Conservation (phyloP, 2,888 invertebrate species). For the Anoplius nigerrimus region DNA sequence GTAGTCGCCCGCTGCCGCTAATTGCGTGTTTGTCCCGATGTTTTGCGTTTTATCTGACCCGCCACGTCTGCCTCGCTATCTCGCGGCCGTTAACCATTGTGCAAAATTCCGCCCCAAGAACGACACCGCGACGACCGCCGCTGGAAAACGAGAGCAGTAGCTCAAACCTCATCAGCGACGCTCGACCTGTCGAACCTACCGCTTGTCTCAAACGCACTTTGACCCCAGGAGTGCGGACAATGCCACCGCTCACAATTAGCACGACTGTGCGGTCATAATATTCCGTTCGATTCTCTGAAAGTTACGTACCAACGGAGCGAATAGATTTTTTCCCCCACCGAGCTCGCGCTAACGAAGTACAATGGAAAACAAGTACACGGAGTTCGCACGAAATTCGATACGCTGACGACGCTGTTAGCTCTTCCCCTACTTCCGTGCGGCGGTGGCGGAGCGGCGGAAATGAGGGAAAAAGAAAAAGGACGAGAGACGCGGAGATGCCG, state of each 20-base stretch:
- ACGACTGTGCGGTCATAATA: too few relatives aligned
- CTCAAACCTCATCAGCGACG: not conserved
- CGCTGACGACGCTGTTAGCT: too few relatives aligned
- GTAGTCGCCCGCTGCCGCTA: conserved; percentile 51
- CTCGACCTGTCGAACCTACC: not conserved
- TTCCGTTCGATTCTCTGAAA: too few relatives aligned
- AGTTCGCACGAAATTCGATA: too few relatives aligned
- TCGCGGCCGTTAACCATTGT: conserved; percentile 43
- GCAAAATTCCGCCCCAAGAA: conserved; percentile 44
- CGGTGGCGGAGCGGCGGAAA: not conserved
- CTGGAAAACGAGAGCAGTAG: conserved; percentile 18
- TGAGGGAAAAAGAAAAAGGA: not conserved
- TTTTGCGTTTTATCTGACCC: conserved; percentile 61
- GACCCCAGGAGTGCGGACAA: too few relatives aligned
- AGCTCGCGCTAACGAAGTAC: too few relatives aligned
- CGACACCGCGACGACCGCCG: conserved; percentile 24
- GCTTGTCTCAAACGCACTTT: not conserved
- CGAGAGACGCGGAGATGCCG: too few relatives aligned
- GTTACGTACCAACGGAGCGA: too few relatives aligned
- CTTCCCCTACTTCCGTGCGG: too few relatives aligned
- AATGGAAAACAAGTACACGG: too few relatives aligned
- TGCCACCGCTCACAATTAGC: too few relatives aligned
- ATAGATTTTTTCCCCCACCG: too few relatives aligned
- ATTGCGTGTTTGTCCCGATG: conserved; percentile 52
- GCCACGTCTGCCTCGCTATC: conserved; percentile 36